Evolutionary conservation across 92 coral and sea anemone species (phyloP).

Genomic region (Palythoa caribaeorum): DNA sequence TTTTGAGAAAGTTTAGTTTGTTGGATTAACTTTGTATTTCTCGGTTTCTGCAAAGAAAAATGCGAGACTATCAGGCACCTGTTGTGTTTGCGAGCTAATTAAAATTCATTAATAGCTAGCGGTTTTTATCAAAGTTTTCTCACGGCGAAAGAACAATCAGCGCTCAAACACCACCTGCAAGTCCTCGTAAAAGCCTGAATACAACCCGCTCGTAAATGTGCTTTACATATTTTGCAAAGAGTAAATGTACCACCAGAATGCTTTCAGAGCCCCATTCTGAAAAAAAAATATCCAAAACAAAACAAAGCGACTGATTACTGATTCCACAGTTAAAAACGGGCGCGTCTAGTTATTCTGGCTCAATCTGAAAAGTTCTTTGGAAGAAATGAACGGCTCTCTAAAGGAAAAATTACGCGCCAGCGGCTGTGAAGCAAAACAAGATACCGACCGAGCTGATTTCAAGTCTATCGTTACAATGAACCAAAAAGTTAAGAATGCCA

Average conservation of each 20-base stretch:
- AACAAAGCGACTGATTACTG: slow-evolving; percentile 26
- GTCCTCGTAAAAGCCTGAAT: slow-evolving; percentile 20
- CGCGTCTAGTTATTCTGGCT: neutral
- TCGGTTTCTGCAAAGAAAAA: neutral
- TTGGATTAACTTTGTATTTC: neutral
- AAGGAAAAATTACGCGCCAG: neutral
- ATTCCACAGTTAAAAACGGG: slow-evolving; percentile 7
- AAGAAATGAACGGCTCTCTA: slow-evolving; percentile 5
- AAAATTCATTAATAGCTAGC: slow-evolving; percentile 10
- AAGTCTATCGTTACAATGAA: slow-evolving; percentile 1
- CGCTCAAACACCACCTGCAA: slow-evolving; percentile 24
- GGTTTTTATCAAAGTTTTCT: slow-evolving; percentile 1
- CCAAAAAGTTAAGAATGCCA: slow-evolving; percentile 21
- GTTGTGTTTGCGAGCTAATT: slow-evolving; percentile 13
- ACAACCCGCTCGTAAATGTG: slow-evolving; percentile 45
- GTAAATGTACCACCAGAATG: slow-evolving; percentile 49
- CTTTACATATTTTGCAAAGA: slow-evolving; percentile 7
- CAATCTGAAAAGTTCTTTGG: slow-evolving; percentile 3
- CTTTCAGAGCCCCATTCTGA: slow-evolving; percentile 34
- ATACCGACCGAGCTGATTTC: neutral
- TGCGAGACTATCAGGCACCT: neutral
- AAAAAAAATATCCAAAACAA: slow-evolving; percentile 3
- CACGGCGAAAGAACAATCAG: slow-evolving; percentile 34
- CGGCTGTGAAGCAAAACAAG: neutral
- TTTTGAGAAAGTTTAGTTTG: neutral